Base-by-base conservation (phyloP, 2,113 vertebrate species). In the Polyodon spathula region DNA sequence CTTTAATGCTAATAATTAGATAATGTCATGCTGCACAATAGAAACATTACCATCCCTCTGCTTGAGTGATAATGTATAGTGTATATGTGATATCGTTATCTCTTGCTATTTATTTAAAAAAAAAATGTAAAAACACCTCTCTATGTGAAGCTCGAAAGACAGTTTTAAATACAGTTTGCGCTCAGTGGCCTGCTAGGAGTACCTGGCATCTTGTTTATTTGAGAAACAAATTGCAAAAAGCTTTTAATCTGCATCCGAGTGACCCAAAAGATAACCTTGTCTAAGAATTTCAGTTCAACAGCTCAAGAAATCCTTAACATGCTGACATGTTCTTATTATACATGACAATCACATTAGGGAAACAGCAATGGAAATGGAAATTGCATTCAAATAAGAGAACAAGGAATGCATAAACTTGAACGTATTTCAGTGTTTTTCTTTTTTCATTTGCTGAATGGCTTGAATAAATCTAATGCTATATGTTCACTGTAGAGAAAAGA, bases 191-290 rank as follows among this genome's bases (percentile, higher is more conserved):
- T 39, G 4, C 15, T 17, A 7, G 8, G 15, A 54, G 52, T n/a
- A n/a, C n/a, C 10, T 42, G 40, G 70, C 4, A 55, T 68, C 67
- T 74, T 76, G 73, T 78, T 78, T 77, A 69, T 73, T 64, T 54
- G 58, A 62, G 76, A 60, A 62, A 59, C 16, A 42, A 54, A 40
- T 43, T 44, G 37, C 60, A 81, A 84, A 79, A 76, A 81, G 75
- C 76, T 77, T 83, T 79, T 79, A 78, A 84, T 83, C 80, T 81
- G 76, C 53, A 54, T 65, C 65, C 71, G 77, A 75, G 78, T 74
- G 71, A 75, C 76, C 75, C 72, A 71, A 73, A 76, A 68, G 74
- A 75, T 41, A 61, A 77, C 66, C 39, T 68, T 66, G 68, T 71
- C 2, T 50, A 69, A 60, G 63, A 58, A 70, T 71, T 62, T 64